A percentile compares a stretch with the other conserved stretches of the same genome.
Conservation (phyloP, 2,113 vertebrate genomes). For the Solenodon paradoxus region DNA sequence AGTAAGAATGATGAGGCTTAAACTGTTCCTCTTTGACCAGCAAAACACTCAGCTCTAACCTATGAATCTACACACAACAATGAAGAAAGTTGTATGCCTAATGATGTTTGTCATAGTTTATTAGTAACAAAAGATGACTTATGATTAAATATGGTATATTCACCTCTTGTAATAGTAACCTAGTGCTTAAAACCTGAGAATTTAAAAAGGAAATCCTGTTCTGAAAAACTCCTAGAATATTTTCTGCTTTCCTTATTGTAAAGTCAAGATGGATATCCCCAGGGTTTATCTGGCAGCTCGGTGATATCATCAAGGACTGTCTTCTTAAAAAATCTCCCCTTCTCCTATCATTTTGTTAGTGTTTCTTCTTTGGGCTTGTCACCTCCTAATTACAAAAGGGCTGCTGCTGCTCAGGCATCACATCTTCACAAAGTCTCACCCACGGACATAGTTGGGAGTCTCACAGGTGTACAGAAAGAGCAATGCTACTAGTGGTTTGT, state of each 20-base stretch:
- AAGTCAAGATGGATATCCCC: neutral
- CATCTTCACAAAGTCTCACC: neutral
- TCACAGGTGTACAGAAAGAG: neutral
- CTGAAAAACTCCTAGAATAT: neutral
- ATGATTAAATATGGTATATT: neutral
- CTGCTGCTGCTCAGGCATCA: neutral
- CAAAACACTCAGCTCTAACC: neutral
- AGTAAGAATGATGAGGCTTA: neutral
- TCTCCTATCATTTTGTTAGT: neutral
- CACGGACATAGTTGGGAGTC: neutral
- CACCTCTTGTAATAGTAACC: neutral
- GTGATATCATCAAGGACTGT: neutral
- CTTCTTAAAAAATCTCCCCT: neutral
- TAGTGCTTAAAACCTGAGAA: neutral
- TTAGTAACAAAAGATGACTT: neutral
- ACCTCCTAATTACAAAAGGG: neutral
- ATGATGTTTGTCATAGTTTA: neutral
- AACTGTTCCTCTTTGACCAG: neutral
- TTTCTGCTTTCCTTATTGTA: neutral
- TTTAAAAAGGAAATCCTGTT: neutral
- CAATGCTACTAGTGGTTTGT: neutral
- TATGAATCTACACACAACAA: neutral
- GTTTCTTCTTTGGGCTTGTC: neutral
- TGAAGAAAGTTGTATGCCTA: neutral
- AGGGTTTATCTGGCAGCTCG: neutral